Percentiles rank a stretch among this genome's conserved stretches.
Evolutionary conservation across 1,140 invertebrate species (phyloP).

Genomic region (Calycopis cecrops): DNA sequence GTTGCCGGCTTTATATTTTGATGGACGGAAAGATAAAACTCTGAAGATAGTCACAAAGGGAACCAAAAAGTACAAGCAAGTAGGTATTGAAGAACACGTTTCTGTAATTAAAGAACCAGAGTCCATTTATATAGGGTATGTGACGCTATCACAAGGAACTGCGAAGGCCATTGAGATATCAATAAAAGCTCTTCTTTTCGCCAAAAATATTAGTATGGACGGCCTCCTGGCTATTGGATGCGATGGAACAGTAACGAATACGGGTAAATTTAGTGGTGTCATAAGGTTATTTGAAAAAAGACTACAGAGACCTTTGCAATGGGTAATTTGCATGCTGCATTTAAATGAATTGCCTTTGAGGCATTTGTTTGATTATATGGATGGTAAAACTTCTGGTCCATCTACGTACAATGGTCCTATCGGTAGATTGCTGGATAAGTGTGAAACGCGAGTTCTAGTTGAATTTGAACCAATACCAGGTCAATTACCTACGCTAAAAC

Average conservation of each 20-base stretch:
- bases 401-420: neutral
- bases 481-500: neutral
- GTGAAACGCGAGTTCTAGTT: neutral
- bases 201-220: too few relatives aligned
- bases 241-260: too few relatives aligned
- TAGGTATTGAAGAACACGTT: neutral
- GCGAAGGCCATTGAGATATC: too few relatives aligned
- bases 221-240: neutral
- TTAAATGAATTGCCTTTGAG: too few relatives aligned
- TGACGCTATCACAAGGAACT: neutral
- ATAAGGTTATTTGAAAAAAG: too few relatives aligned
- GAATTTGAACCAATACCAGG: neutral
- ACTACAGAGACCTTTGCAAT: too few relatives aligned
- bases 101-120: neutral
- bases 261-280: too few relatives aligned
- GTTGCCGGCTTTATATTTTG: neutral
- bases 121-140: neutral
- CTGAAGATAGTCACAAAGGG: neutral
- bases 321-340: too few relatives aligned
- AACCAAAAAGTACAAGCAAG: neutral
- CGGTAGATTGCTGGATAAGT: conserved; percentile 4
- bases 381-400: neutral
- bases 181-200: too few relatives aligned
- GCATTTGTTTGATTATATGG: neutral
- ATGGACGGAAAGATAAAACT: neutral